Conservation (phyloP, 2,797 vertebrate genomes). For the Varecia variegata region DNA sequence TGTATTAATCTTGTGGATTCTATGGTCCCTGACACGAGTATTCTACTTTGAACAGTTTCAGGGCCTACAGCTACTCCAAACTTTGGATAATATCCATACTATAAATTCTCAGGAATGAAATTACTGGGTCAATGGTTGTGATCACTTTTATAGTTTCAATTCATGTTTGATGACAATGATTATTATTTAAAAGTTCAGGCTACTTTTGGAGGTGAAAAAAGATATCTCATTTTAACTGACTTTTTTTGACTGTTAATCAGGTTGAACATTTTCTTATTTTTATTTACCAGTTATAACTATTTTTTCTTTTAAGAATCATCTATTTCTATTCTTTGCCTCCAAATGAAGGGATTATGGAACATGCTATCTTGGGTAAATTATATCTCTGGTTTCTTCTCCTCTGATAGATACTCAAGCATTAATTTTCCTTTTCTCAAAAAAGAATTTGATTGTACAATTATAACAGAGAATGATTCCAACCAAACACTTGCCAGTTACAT, state of each 20-base stretch:
- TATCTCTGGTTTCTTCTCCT: neutral
- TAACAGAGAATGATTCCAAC: neutral
- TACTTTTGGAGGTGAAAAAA: slow-evolving; percentile 8
- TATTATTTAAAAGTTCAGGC: slow-evolving; percentile 1
- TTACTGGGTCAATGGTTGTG: neutral
- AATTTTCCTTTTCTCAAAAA: neutral
- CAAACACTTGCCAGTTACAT: neutral
- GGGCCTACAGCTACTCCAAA: neutral
- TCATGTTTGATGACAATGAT: neutral
- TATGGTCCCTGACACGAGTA: neutral
- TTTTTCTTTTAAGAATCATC: neutral
- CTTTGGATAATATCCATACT: neutral
- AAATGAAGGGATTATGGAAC: neutral
- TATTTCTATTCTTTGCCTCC: neutral
- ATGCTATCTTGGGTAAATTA: neutral
- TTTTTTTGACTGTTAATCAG: neutral
- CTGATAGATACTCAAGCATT: neutral
- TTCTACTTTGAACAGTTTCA: neutral
- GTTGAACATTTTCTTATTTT: slow-evolving; percentile 14
- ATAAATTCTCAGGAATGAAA: neutral
- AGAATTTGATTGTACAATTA: neutral
- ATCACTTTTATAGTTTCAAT: neutral
- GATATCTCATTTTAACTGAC: neutral
- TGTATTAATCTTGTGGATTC: neutral
- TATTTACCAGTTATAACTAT: neutral